Percentiles rank a stretch among this genome's conserved stretches.
These are phyloP conservation scores for Conomelus anceps DNA, from an alignment of 2,888 invertebrate genomes.

Conservation along the genomic window DNA sequence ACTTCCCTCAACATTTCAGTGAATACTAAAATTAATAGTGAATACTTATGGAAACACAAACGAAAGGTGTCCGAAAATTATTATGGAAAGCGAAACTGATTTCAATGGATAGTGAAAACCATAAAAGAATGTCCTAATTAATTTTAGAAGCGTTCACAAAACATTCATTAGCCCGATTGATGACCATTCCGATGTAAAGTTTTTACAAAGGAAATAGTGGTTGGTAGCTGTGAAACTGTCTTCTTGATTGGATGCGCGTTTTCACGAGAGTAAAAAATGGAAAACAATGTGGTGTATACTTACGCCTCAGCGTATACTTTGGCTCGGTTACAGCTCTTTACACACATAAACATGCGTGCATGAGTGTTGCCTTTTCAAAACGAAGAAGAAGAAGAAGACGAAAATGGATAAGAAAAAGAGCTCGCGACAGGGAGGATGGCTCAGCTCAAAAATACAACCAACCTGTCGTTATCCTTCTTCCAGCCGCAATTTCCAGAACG, in stretches of 20 bases:
- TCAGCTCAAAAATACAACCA: too few relatives aligned
- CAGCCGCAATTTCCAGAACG: neutral
- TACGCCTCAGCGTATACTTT: neutral
- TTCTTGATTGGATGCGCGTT: neutral
- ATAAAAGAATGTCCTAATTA: neutral
- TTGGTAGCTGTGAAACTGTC: neutral
- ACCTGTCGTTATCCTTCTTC: neutral
- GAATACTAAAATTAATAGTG: neutral
- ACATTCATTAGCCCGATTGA: neutral
- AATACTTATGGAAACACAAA: neutral
- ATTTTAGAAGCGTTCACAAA: neutral
- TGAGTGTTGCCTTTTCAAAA: neutral
- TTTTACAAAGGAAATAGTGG: neutral
- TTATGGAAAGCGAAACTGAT: neutral
- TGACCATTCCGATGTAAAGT: neutral
- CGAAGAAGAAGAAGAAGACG: neutral
- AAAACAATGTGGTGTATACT: neutral
- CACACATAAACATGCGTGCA: neutral
- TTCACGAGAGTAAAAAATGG: neutral
- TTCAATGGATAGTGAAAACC: neutral
- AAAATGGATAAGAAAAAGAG: too few relatives aligned
- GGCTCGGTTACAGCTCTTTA: neutral
- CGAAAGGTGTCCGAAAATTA: neutral
- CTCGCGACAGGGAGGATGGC: too few relatives aligned
- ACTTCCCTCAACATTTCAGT: too few relatives aligned